A percentile compares a stretch with the other conserved stretches of the same genome.
Evolutionary conservation across 2,113 vertebrate species (phyloP).

Genomic region (Turnix velox): DNA sequence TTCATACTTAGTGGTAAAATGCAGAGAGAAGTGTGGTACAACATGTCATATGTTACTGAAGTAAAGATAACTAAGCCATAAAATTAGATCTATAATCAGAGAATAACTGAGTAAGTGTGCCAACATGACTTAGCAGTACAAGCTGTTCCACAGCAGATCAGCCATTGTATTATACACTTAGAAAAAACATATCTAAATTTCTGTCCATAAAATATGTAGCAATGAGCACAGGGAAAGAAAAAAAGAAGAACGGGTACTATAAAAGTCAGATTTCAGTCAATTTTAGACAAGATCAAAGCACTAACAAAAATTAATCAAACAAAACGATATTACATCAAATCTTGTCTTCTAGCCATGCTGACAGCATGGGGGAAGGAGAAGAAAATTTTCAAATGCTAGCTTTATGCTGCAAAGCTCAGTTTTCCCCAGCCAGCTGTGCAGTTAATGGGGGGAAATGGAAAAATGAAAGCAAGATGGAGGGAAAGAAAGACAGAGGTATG

Average conservation of each 20-base stretch:
- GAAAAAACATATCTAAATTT: not conserved
- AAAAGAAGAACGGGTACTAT: not conserved
- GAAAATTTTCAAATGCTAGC: not conserved
- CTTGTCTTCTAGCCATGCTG: not conserved
- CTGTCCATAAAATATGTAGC: not conserved
- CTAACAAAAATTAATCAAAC: not conserved
- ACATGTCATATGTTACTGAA: not conserved
- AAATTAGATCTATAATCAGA: not conserved
- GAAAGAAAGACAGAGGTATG: not conserved
- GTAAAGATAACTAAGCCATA: not conserved
- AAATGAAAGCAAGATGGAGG: not conserved
- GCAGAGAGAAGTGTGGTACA: not conserved
- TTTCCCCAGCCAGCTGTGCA: not conserved
- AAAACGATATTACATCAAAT: fast-evolving
- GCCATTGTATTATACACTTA: not conserved
- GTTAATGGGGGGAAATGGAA: not conserved
- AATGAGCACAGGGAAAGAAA: not conserved
- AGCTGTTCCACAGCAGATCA: not conserved
- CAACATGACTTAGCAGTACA: not conserved
- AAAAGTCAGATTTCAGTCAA: not conserved
- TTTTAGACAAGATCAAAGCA: not conserved
- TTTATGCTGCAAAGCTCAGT: not conserved
- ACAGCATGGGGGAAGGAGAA: not conserved
- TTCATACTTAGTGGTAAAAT: not conserved
- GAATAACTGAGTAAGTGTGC: not conserved